Evolutionary conservation across 2,888 invertebrate genomes (phyloP).

Genomic region (Trichogramma dendrolimi): DNA sequence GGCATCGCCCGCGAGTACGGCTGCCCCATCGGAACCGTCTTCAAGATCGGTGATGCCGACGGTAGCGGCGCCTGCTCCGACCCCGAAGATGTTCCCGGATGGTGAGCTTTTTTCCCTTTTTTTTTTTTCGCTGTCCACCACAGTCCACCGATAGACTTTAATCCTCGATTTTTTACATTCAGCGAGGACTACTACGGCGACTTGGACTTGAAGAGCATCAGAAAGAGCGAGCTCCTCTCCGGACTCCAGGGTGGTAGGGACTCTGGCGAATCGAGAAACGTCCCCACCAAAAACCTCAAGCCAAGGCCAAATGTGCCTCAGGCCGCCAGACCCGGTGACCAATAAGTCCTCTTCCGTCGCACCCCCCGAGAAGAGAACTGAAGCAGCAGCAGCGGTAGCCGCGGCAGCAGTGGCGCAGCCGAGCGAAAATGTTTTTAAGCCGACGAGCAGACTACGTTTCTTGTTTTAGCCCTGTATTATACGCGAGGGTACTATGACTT

Average conservation of each 20-base stretch:
- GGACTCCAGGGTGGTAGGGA: constrained; percentile 60
- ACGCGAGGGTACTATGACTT: too few relatives aligned
- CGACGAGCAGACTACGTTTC: too few relatives aligned
- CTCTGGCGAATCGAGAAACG: constrained; percentile 58
- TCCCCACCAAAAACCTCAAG: constrained; percentile 58
- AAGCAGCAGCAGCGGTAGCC: too few relatives aligned
- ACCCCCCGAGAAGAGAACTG: too few relatives aligned
- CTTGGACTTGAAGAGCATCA: constrained; percentile 89
- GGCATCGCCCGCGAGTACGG: constrained; percentile 89
- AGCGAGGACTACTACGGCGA: constrained; percentile 97
- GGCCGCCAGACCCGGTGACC: constrained; percentile 26
- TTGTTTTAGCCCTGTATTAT: too few relatives aligned
- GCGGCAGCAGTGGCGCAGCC: too few relatives aligned
- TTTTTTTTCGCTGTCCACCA: not conserved
- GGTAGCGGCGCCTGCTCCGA: constrained; percentile 91
- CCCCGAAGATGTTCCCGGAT: constrained; percentile 93
- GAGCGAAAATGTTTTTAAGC: too few relatives aligned
- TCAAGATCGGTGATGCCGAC: constrained; percentile 87
- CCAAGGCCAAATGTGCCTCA: constrained; percentile 43
- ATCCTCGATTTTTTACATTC: constrained; percentile 51
- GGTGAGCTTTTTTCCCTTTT: constrained; percentile 62
- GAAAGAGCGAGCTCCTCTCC: constrained; percentile 86
- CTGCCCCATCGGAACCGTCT: constrained; percentile 92
- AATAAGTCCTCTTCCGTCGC: constrained; percentile 33
- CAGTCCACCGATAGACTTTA: not conserved